These are phyloP conservation scores for Lacerta agilis DNA, from an alignment of 2,797 vertebrate genomes.

Conservation along the genomic window DNA sequence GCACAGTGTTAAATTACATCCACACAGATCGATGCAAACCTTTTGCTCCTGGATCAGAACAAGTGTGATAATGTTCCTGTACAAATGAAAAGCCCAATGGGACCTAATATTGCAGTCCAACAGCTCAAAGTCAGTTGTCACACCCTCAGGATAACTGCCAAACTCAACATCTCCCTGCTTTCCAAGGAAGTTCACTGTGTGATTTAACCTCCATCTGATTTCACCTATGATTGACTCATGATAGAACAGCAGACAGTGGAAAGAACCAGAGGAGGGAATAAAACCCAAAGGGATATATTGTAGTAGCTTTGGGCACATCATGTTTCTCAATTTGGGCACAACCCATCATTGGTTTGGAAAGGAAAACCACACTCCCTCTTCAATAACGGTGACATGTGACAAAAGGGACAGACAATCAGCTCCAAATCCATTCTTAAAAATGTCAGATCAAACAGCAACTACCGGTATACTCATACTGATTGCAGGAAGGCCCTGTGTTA, in stretches of 20 bases:
- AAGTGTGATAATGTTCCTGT: background rate
- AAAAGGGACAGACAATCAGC: too few species aligned
- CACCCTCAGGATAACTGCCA: slow-evolving; percentile 49
- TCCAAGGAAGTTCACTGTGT: slow-evolving; percentile 21
- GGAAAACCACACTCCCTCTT: too few species aligned
- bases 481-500: too few species aligned
- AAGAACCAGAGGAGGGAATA: background rate
- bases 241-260: slow-evolving; percentile 43
- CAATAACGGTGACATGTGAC: too few species aligned
- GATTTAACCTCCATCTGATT: slow-evolving; percentile 62
- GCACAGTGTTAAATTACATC: background rate
- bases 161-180: background rate
- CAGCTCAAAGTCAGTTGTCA: slow-evolving; percentile 35
- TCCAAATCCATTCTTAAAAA: too few species aligned
- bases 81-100: background rate
- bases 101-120: slow-evolving; percentile 35
- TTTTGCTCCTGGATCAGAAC: background rate
- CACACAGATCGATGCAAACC: background rate
- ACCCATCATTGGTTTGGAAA: too few species aligned
- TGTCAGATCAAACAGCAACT: too few species aligned
- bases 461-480: too few species aligned
- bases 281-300: background rate
- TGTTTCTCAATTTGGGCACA: too few species aligned
- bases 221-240: slow-evolving; percentile 31
- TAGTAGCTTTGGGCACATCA: background rate